These are phyloP conservation scores for Drosophila nigricruria DNA, from an alignment of 2,888 invertebrate genomes.

Conservation along the genomic window DNA sequence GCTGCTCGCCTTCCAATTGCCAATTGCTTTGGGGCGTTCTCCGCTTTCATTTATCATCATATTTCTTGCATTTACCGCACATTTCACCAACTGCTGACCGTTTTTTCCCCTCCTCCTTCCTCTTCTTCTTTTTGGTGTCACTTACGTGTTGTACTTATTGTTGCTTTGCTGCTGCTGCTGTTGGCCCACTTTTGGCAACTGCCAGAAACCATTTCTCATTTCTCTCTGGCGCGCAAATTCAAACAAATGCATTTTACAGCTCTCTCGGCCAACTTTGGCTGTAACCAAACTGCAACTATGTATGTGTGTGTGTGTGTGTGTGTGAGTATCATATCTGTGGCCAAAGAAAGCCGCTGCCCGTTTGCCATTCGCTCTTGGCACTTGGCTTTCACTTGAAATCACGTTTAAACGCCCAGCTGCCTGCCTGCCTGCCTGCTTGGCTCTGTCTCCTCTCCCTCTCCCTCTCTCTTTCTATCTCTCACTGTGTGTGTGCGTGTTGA, in stretches of 20 bases:
- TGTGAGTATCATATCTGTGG: constrained; percentile 20
- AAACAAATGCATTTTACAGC: constrained; percentile 74
- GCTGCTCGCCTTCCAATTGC: constrained; percentile 29
- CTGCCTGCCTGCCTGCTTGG: background rate
- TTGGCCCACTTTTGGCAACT: constrained; percentile 64
- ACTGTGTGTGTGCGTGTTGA: constrained; percentile 3
- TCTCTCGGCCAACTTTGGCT: constrained; percentile 64
- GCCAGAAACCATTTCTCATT: constrained; percentile 62
- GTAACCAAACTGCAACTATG: constrained; percentile 50
- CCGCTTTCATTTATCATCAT: constrained; percentile 74
- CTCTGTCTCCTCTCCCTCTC: background rate
- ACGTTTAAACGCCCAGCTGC: constrained; percentile 47
- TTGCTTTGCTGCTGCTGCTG: constrained; percentile 20
- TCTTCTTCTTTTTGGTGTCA: constrained; percentile 47
- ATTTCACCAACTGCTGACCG: constrained; percentile 63
- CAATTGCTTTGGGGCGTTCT: constrained; percentile 19
- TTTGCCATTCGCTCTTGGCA: constrained; percentile 64
- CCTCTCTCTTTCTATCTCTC: background rate
- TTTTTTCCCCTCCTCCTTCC: constrained; percentile 21
- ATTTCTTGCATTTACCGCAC: constrained; percentile 70
- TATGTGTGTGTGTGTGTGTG: constrained; percentile 8
- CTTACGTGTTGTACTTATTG: constrained; percentile 31
- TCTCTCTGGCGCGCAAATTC: constrained; percentile 65
- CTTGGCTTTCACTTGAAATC: constrained; percentile 73
- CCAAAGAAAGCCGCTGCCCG: constrained; percentile 61